Evolutionary conservation across 2,888 invertebrate species (phyloP).

Genomic region (Caenorhabditis macrosperma): DNA sequence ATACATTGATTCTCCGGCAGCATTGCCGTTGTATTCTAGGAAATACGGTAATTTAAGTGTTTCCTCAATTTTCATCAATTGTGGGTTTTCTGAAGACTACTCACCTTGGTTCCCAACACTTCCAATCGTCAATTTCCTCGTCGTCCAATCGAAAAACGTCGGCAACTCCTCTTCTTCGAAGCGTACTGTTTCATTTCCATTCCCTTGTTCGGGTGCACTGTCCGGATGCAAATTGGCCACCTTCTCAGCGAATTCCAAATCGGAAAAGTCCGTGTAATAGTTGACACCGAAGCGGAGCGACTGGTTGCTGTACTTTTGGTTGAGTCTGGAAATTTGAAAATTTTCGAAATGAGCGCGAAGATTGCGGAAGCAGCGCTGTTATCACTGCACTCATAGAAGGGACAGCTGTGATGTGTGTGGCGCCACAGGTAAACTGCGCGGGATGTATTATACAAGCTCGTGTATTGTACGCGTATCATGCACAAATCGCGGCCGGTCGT

Average conservation of each 20-base stretch:
- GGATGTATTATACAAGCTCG: too few relatives aligned
- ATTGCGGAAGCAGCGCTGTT: too few relatives aligned
- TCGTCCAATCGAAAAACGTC: constrained; percentile 28
- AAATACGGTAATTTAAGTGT: too few relatives aligned
- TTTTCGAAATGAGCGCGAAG: too few relatives aligned
- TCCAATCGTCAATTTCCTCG: constrained; percentile 1
- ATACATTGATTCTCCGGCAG: too few relatives aligned
- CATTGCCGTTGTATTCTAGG: too few relatives aligned
- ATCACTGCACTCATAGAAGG: too few relatives aligned
- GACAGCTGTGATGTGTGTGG: neutral
- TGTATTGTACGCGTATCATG: too few relatives aligned
- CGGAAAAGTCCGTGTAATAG: constrained; percentile 25
- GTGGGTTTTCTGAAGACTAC: too few relatives aligned
- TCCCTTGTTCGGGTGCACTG: neutral
- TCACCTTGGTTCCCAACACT: constrained; percentile 30
- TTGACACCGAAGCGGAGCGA: constrained; percentile 24
- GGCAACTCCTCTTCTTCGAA: neutral
- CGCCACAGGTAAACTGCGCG: too few relatives aligned
- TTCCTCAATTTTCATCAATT: too few relatives aligned
- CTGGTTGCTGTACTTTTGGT: constrained; percentile 13
- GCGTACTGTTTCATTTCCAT: neutral
- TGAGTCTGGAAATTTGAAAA: constrained; percentile 9
- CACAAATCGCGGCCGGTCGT: too few relatives aligned
- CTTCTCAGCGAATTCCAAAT: constrained; percentile 30
- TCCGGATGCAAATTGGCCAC: constrained; percentile 27